A percentile compares a stretch with the other conserved stretches of the same genome.
Conservation (phyloP, 2,888 invertebrate species). For the Graphium colonna region DNA sequence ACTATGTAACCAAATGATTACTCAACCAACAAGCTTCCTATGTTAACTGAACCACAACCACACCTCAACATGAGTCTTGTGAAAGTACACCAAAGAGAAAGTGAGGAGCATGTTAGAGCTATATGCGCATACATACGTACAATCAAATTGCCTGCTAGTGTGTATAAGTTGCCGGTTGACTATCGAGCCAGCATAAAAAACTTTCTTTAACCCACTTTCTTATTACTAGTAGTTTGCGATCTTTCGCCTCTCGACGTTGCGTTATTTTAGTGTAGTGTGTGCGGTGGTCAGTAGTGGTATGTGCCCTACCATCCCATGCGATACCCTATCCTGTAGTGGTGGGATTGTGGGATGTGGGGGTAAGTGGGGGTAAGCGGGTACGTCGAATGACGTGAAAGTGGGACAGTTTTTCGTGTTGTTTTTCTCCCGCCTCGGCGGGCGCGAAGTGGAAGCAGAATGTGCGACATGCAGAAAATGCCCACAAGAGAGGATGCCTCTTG, state of each 20-base stretch:
- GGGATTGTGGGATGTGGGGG: constrained; percentile 64
- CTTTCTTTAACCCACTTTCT: constrained; percentile 81
- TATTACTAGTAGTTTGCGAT: constrained; percentile 51
- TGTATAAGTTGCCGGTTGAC: constrained; percentile 62
- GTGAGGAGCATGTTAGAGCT: constrained; percentile 67
- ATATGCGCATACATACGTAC: constrained; percentile 50
- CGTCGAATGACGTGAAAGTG: constrained; percentile 54
- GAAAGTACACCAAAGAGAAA: constrained; percentile 78
- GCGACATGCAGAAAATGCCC: constrained; percentile 76
- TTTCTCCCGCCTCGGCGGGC: constrained; percentile 51
- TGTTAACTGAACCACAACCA: constrained; percentile 67
- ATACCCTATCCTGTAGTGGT: constrained; percentile 59
- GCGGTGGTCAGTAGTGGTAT: constrained; percentile 66
- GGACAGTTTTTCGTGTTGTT: constrained; percentile 51
- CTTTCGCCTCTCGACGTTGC: constrained; percentile 66
- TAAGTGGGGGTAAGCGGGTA: constrained; percentile 61
- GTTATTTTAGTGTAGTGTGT: constrained; percentile 66
- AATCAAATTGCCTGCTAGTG: constrained; percentile 44
- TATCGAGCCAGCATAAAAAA: constrained; percentile 66
- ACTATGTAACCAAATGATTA: constrained; percentile 31
- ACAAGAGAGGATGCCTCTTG: constrained; percentile 68
- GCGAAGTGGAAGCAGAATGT: constrained; percentile 50
- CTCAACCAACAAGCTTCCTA: constrained; percentile 45
- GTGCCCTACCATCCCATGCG: constrained; percentile 72
- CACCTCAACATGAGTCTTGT: constrained; percentile 61